A percentile compares a stretch with the other conserved stretches of the same genome.
Conservation (phyloP, 2,888 invertebrate genomes). For the Synanthedon formicaeformis region DNA sequence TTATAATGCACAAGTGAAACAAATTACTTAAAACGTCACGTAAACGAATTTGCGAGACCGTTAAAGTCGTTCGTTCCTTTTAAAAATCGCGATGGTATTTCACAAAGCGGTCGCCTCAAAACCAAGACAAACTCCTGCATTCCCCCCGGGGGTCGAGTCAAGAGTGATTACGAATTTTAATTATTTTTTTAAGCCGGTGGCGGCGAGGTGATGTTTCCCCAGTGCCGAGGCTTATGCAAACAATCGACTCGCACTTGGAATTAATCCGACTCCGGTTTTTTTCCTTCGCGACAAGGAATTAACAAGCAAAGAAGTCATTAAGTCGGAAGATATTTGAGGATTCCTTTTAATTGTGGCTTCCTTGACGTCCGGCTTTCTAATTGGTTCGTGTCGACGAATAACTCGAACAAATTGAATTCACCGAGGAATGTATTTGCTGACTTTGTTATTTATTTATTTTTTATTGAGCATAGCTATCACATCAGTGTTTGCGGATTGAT, state of each 20-base stretch:
- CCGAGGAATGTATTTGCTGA: slow-evolving; percentile 22
- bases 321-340: slow-evolving; percentile 67
- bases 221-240: slow-evolving; percentile 65
- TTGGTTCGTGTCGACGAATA: slow-evolving; percentile 59
- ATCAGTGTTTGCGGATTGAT: neutral
- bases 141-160: slow-evolving; percentile 56
- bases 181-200: slow-evolving; percentile 72
- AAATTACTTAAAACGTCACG: slow-evolving; percentile 33
- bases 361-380: slow-evolving; percentile 59
- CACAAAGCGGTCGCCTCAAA: slow-evolving; percentile 25
- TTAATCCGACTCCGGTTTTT: slow-evolving; percentile 64
- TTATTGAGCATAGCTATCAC: slow-evolving; percentile 5
- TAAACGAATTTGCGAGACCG: slow-evolving; percentile 36
- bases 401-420: slow-evolving; percentile 50
- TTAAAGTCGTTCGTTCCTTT: slow-evolving; percentile 29
- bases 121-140: slow-evolving; percentile 35
- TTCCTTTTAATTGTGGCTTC: slow-evolving; percentile 67
- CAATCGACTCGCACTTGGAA: slow-evolving; percentile 70
- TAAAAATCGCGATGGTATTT: slow-evolving; percentile 20
- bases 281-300: slow-evolving; percentile 68
- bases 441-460: slow-evolving; percentile 7
- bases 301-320: slow-evolving; percentile 72
- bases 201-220: slow-evolving; percentile 67
- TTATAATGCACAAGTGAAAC: slow-evolving; percentile 33
- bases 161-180: slow-evolving; percentile 72